These are phyloP conservation scores for Sphaeramia orbicularis DNA, from an alignment of 2,797 vertebrate species.

Conservation along the genomic window DNA sequence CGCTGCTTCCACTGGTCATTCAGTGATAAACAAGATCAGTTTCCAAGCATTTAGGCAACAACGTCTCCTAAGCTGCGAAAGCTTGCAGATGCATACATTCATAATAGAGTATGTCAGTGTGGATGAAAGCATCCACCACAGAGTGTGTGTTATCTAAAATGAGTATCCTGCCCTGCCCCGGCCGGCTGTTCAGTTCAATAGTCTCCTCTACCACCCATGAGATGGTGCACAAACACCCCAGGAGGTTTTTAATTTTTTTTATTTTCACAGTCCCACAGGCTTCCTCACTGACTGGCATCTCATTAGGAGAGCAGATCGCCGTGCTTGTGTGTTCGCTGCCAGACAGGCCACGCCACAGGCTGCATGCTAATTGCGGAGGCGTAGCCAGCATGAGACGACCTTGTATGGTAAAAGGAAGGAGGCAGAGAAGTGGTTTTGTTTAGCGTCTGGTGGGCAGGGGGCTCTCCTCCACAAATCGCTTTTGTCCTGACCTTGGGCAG, in stretches of 20 bases:
- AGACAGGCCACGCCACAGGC: conserved; percentile 81
- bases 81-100: conserved; percentile 24
- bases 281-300: conserved; percentile 76
- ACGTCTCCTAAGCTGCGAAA: not conserved
- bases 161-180: conserved; percentile 25
- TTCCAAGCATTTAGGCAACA: not conserved
- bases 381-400: conserved; percentile 76
- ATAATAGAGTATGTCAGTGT: conserved; percentile 14
- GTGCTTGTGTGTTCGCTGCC: conserved; percentile 60
- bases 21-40: not conserved
- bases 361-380: conserved; percentile 84
- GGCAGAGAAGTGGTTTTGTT: conserved; percentile 61
- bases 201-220: conserved; percentile 61
- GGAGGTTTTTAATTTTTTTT: conserved; percentile 30
- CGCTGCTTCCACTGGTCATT: conserved; percentile 5
- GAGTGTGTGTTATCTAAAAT: conserved; percentile 56
- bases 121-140: conserved; percentile 41
- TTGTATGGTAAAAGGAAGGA: conserved; percentile 66
- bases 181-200: conserved; percentile 44
- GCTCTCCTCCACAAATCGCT: conserved; percentile 43
- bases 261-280: conserved; percentile 59
- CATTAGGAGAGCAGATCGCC: conserved; percentile 74
- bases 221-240: conserved; percentile 53
- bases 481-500: conserved; percentile 72
- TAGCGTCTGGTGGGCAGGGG: conserved; percentile 60